phyloP scores from a whole-genome alignment of 2,888 invertebrate species.

The Formica aserva region DNA sequence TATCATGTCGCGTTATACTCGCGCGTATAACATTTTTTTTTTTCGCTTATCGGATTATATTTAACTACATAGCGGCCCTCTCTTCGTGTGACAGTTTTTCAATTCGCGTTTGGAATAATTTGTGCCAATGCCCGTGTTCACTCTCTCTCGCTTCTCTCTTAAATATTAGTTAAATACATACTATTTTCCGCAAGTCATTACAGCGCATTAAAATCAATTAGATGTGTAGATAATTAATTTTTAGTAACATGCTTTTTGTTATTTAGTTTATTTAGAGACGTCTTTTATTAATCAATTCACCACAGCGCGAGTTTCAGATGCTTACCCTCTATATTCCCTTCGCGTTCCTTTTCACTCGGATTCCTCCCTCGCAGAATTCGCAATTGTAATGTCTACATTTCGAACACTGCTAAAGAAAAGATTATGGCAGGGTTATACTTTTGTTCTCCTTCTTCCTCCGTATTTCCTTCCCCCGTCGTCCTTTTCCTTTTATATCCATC shows the following conservation, averaged over 20 bases:
- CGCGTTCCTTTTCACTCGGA: conserved; percentile 11
- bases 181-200: conserved; percentile 29
- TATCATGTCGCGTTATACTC: neutral
- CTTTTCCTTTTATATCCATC: conserved; percentile 50
- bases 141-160: conserved; percentile 67
- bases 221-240: conserved; percentile 55
- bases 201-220: conserved; percentile 45
- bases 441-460: neutral
- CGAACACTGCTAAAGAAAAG: conserved; percentile 41
- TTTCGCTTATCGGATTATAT: conserved; percentile 51
- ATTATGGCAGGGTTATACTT: conserved; percentile 44
- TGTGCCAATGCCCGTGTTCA: conserved; percentile 78
- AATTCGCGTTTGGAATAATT: conserved; percentile 78
- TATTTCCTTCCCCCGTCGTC: conserved; percentile 59
- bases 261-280: conserved; percentile 52
- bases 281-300: conserved; percentile 35
- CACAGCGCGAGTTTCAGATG: conserved; percentile 39
- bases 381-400: conserved; percentile 34
- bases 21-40: neutral
- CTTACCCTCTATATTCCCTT: conserved; percentile 13
- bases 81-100: conserved; percentile 73
- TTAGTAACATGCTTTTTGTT: conserved; percentile 56
- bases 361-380: conserved; percentile 24
- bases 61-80: conserved; percentile 59
- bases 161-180: conserved; percentile 63